These are phyloP conservation scores for Malacosoma neustria DNA, from an alignment of 2,888 invertebrate species.

Conservation along the genomic window DNA sequence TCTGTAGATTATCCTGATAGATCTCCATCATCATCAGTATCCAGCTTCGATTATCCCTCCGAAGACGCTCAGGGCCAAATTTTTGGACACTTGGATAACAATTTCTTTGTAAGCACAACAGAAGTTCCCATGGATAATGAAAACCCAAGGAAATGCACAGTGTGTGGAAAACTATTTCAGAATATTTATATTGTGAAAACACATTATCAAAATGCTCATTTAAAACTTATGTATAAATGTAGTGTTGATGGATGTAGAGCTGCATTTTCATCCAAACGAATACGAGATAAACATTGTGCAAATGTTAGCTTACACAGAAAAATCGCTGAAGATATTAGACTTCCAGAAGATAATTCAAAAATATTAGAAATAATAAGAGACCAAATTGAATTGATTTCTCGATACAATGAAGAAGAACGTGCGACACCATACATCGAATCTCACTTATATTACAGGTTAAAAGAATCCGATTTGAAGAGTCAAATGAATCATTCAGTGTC, in stretches of 20 bases:
- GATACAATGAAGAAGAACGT: conserved; percentile 83
- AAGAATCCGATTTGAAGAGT: conserved; percentile 45
- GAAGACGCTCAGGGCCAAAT: conserved; percentile 79
- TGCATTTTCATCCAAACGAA: conserved; percentile 93
- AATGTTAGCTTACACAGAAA: conserved; percentile 94
- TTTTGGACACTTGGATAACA: conserved; percentile 83
- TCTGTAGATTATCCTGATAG: conserved; percentile 63
- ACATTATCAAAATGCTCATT: conserved; percentile 96
- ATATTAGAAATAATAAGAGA: conserved; percentile 76
- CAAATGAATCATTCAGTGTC: conserved; percentile 36
- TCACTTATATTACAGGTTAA: conserved; percentile 51
- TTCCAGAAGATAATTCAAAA: conserved; percentile 58
- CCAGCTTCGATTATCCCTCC: conserved; percentile 72
- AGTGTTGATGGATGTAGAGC: conserved; percentile 96
- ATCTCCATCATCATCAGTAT: conserved; percentile 76
- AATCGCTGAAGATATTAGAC: conserved; percentile 77
- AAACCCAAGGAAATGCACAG: conserved; percentile 92
- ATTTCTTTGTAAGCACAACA: conserved; percentile 80
- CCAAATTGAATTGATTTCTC: conserved; percentile 86
- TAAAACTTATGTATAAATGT: conserved; percentile 96
- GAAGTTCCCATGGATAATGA: conserved; percentile 94
- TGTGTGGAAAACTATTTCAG: conserved; percentile 94
- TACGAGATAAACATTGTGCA: conserved; percentile 93
- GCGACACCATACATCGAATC: conserved; percentile 75
- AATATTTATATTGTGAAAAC: conserved; percentile 95